These are phyloP conservation scores for Nasonovia ribisnigri DNA, from an alignment of 2,888 invertebrate genomes.

Conservation along the genomic window DNA sequence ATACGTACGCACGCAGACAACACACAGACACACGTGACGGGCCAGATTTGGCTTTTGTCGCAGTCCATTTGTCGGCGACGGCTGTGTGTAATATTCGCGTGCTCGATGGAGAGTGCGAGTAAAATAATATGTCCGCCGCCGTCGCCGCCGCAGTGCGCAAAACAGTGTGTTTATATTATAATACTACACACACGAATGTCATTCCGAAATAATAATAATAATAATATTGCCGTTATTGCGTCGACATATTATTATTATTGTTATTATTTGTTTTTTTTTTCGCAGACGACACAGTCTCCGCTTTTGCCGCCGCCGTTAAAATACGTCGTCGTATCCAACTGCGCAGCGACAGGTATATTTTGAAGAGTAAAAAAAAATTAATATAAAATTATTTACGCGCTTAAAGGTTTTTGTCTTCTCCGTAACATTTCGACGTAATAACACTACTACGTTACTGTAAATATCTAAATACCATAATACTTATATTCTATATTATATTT, in stretches of 20 bases:
- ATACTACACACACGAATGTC: neutral
- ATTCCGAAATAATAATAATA: neutral
- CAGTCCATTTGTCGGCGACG: constrained; percentile 2
- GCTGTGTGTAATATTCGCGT: neutral
- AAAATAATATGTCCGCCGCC: neutral
- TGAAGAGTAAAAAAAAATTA: neutral
- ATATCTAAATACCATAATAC: constrained; percentile 35
- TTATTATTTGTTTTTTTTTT: constrained; percentile 3
- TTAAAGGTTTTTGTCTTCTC: neutral
- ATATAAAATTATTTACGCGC: neutral
- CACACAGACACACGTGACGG: neutral
- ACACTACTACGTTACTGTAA: constrained; percentile 15
- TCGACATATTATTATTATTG: neutral
- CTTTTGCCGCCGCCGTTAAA: neutral
- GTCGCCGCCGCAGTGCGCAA: constrained; percentile 43
- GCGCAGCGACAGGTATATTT: neutral
- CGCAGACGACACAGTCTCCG: neutral
- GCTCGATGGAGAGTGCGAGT: neutral
- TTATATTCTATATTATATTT: constrained; percentile 20
- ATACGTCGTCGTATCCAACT: neutral
- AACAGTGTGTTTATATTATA: neutral
- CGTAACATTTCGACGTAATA: too few species aligned
- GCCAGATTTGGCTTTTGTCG: constrained; percentile 34
- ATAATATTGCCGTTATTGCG: neutral
- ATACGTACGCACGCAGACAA: neutral